Base-by-base conservation (phyloP, 2,797 vertebrate genomes). In the Anas capensis region DNA sequence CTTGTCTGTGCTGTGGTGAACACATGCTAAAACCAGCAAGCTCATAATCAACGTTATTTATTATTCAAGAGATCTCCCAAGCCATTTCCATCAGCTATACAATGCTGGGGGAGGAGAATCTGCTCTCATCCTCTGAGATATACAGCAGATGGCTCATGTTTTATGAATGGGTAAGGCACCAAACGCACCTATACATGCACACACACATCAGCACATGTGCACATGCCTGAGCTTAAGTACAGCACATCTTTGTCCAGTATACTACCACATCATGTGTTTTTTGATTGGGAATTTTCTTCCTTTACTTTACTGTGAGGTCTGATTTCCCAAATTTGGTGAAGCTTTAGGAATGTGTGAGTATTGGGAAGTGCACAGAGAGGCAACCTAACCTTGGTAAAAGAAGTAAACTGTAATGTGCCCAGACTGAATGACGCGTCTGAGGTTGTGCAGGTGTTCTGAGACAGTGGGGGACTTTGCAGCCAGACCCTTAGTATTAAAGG, bases 61-160 rank as follows among this genome's bases (percentile, higher is more conserved):
- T 72, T 92, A 82, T 92, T 90, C 86, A 79, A 26, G 86, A 86
- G 46, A 64, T 71, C 38, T 92, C 68, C 82, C 83, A 86, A 84
- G 62, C 34, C 62, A 24, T 19, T 72, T 86, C 70, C 46, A 53
- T 48, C 87, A 94, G 66, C 49, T 86, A 29, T 31, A 13, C 0
- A 0, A 26, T 24, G 15, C 0, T 54, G 80, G 10, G 19, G 57
- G 49, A 89, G 54, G 75, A 89, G 68, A 70, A 64, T 53, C 51
- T 44, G 42, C 71, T 60, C 53, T 83, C 82, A 11, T 61, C 65
- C 89, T 58, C 73, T 46, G 65, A 86, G 72, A 58, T 14, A 34
- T 33, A 26, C 18, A 72, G 87, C 89, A 91, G 72, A 90, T 91
- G 57, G 69, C 34, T 90, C 24, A 93, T 92, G 46, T 69, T 94